Base-by-base conservation (phyloP, 2,888 invertebrate species). In the Coecobrya sp. region DNA sequence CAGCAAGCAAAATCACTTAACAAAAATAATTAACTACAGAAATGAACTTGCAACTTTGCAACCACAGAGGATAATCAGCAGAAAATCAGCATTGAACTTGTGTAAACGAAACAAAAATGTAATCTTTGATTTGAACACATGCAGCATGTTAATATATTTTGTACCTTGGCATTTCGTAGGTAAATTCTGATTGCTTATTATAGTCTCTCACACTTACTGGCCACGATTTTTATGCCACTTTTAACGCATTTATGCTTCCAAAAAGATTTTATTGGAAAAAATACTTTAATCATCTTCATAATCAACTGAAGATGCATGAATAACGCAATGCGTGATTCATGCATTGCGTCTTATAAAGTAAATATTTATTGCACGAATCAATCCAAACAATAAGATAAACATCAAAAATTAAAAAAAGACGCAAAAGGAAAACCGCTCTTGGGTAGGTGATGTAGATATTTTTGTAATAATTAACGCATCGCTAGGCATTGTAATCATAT, bases 381-480 rank as follows among this genome's bases (percentile, higher is more conserved):
- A 27, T 68, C 68, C 25, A 59, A 65, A 65, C 3, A 25, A 49
- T 10, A 11, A 49, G 49, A 49, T 5, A 49, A 2, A 16, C 16
- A 42, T 42, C 4, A 42, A 42, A 42, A 10, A 42, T 42, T 10
- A 49, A 49, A 10, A 49, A 10, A 10, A 49, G 49, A 10, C 1
- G 49, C 49, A 10, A 13, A 3, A 55, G n/a, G n/a, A n/a, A n/a
- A n/a, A n/a, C n/a, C n/a, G n/a, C n/a, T n/a, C 19, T 7, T 42
- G 42, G 10, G 42, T 42, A 42, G n/a, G n/a, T n/a, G n/a, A n/a
- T 42, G 42, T 10, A 42, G 42, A 42, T 42, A 59, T 30, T 70
- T 5, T n/a, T 13, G 42, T 19, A 36, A 42, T 70, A 70, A 70
- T 70, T 70, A 70, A 70, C 42, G 70, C 36, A 36, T 62, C 62